Evolutionary conservation across 1,140 invertebrate genomes (phyloP).

Genomic region (Calephelis nemesis): DNA sequence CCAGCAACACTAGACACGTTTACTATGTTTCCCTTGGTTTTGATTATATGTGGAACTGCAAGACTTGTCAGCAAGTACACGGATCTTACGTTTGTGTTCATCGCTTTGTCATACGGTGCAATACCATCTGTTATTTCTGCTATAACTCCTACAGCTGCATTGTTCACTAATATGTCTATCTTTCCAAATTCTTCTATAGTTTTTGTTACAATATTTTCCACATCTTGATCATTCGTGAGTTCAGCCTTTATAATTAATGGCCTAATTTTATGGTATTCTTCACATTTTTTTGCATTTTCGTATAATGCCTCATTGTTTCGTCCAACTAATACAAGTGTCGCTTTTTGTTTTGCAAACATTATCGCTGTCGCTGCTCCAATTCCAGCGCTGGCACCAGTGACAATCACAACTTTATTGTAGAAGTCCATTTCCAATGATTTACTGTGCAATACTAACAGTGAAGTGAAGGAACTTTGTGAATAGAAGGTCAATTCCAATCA

Average conservation of each 20-base stretch:
- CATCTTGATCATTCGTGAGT: conserved; percentile 83
- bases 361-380: conserved; percentile 88
- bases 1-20: conserved; percentile 90
- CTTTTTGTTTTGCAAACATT: conserved; percentile 84
- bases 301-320: conserved; percentile 84
- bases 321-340: conserved; percentile 83
- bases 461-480: no score
- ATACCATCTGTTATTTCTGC: conserved; percentile 81
- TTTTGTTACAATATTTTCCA: conserved; percentile 80
- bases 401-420: conserved; percentile 80
- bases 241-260: conserved; percentile 76
- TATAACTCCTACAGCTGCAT: conserved; percentile 83
- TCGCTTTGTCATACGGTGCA: conserved; percentile 85
- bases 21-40: conserved; percentile 86
- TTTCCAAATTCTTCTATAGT: conserved; percentile 80
- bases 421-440: conserved; percentile 59
- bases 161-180: conserved; percentile 86
- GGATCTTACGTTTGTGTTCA: conserved; percentile 86
- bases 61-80: conserved; percentile 87
- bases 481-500: no score
- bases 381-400: conserved; percentile 89
- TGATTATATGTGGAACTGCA: conserved; percentile 85
- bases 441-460: neutral
- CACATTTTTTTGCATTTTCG: conserved; percentile 71
- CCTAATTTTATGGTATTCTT: conserved; percentile 46